phyloP scores from a whole-genome alignment of 2,888 invertebrate species.

The Sipha maydis region DNA sequence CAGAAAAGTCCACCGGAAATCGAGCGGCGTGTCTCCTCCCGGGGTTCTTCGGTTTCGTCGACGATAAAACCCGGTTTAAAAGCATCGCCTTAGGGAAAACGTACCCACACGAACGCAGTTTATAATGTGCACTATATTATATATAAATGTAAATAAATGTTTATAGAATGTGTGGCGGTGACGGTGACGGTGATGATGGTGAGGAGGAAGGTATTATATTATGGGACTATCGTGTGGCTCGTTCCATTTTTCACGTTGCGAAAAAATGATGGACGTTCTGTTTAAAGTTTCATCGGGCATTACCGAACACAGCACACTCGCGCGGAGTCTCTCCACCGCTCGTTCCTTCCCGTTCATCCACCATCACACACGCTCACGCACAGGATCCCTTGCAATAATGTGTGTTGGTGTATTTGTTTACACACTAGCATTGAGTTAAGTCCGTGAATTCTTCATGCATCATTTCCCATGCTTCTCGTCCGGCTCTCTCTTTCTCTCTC shows the following conservation, averaged over 20 bases:
- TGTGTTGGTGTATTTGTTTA: too few relatives aligned
- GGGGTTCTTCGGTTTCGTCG: not conserved
- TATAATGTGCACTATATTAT: not conserved
- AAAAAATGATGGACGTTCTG: slow-evolving; percentile 48
- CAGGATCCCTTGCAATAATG: not conserved
- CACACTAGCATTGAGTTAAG: slow-evolving; percentile 21
- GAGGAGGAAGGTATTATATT: not conserved
- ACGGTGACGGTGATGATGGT: not conserved
- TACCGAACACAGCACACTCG: not conserved
- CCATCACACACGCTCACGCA: not conserved
- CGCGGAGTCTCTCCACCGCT: not conserved
- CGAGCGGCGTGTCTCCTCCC: not conserved
- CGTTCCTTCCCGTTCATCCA: not conserved
- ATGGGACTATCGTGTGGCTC: not conserved
- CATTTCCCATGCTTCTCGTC: not conserved
- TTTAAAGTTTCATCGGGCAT: slow-evolving; percentile 56
- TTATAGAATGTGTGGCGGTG: not conserved
- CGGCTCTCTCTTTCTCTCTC: not conserved
- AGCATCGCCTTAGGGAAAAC: not conserved
- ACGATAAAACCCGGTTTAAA: not conserved
- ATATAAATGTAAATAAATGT: not conserved
- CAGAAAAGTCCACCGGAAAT: not conserved
- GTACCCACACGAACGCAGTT: not conserved
- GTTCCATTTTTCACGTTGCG: slow-evolving; percentile 4
- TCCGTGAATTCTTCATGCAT: slow-evolving; percentile 45